These are phyloP conservation scores for Yoshiicerus persimilis DNA, from an alignment of 1,140 invertebrate species.

Conservation along the genomic window DNA sequence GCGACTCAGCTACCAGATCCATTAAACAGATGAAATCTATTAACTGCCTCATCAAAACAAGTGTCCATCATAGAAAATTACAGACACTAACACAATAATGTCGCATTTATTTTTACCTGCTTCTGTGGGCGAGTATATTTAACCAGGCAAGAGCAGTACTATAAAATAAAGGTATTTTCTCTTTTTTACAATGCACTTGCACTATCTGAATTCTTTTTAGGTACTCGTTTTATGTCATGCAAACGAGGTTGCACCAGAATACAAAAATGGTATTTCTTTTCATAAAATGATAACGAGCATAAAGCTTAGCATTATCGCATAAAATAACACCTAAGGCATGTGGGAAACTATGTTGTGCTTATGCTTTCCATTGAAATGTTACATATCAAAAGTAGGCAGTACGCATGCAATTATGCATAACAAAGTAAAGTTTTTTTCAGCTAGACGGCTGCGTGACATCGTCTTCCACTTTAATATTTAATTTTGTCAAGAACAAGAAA, in stretches of 20 bases:
- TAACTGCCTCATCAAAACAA: not conserved
- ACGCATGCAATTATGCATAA: not conserved
- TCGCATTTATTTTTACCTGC: not conserved
- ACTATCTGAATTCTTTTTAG: too few relatives aligned
- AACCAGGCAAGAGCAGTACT: too few relatives aligned
- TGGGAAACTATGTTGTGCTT: too few relatives aligned
- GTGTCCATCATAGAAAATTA: not conserved
- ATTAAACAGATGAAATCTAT: slow-evolving; percentile 3
- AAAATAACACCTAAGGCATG: too few relatives aligned
- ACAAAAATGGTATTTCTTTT: too few relatives aligned
- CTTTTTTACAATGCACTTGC: not conserved
- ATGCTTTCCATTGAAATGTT: too few relatives aligned
- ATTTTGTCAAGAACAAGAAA: slow-evolving; percentile 11
- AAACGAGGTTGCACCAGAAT: too few relatives aligned
- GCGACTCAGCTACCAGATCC: not conserved
- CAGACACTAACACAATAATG: not conserved
- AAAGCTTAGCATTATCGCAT: too few relatives aligned
- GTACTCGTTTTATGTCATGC: too few relatives aligned
- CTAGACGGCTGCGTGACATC: not conserved
- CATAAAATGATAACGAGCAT: too few relatives aligned
- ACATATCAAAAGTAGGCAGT: too few relatives aligned
- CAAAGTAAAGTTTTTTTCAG: not conserved
- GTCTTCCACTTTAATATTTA: slow-evolving; percentile 12
- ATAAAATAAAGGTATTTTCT: too few relatives aligned
- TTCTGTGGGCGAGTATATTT: not conserved